phyloP scores from a whole-genome alignment of 2,888 invertebrate species.

The Chymomyza caudatula region DNA sequence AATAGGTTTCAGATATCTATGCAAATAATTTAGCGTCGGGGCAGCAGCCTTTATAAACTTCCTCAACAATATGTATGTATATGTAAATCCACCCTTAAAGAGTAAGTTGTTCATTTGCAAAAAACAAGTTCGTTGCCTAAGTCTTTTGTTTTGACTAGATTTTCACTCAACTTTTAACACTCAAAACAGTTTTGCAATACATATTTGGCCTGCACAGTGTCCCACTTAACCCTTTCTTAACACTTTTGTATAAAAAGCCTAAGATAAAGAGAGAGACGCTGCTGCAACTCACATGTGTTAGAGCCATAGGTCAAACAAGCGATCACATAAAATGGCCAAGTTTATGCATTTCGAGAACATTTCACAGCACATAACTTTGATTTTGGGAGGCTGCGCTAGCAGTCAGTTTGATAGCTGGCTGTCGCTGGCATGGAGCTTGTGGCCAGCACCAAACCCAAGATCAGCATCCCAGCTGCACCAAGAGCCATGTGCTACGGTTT shows the following conservation, averaged over 20 bases:
- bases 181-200: background rate
- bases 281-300: background rate
- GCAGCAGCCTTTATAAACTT: background rate
- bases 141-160: slow-evolving; percentile 51
- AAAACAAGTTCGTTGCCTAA: slow-evolving; percentile 61
- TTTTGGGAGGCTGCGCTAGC: slow-evolving; percentile 36
- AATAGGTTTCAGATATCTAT: too few species aligned
- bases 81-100: background rate
- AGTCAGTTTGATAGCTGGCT: background rate
- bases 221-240: background rate
- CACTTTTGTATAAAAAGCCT: background rate
- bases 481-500: slow-evolving; percentile 29
- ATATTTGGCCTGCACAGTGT: background rate
- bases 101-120: background rate
- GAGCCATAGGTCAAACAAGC: slow-evolving; percentile 60
- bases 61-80: too few species aligned
- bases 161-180: background rate
- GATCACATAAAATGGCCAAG: slow-evolving; percentile 52
- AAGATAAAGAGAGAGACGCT: background rate
- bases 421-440: background rate
- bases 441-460: background rate
- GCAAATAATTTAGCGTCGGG: too few species aligned
- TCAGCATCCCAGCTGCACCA: slow-evolving; percentile 40
- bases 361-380: slow-evolving; percentile 56
- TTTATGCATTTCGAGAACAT: slow-evolving; percentile 53